These are phyloP conservation scores for Apus apus DNA, from an alignment of 2,113 vertebrate genomes.

Conservation along the genomic window DNA sequence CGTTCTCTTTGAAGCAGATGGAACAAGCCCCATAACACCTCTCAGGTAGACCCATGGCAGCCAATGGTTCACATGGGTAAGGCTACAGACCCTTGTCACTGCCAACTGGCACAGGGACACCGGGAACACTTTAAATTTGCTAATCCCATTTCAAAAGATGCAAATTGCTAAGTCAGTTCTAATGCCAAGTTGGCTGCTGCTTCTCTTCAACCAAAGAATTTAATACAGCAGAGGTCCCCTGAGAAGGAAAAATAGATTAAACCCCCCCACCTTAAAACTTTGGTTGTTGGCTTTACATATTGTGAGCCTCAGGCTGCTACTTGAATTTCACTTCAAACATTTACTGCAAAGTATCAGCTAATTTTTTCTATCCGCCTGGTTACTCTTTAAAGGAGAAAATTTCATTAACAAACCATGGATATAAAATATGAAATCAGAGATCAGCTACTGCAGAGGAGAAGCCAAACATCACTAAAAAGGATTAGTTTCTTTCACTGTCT, in stretches of 20 bases:
- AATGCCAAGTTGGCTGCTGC: conserved; percentile 26
- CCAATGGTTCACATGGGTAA: neutral
- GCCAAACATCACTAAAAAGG: conserved; percentile 79
- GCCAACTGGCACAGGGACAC: neutral
- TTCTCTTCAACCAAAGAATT: conserved; percentile 32
- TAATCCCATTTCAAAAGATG: conserved; percentile 45
- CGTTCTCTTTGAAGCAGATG: neutral
- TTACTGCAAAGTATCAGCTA: conserved; percentile 40
- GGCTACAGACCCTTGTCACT: neutral
- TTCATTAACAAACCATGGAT: conserved; percentile 76
- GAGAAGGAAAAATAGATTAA: conserved; percentile 53
- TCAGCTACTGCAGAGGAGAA: conserved; percentile 67
- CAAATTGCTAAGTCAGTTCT: conserved; percentile 30
- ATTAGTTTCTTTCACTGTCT: conserved; percentile 81
- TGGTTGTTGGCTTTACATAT: conserved; percentile 59
- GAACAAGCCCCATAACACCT: neutral
- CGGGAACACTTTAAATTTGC: neutral
- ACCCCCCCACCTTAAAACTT: conserved; percentile 8
- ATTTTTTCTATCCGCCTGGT: conserved; percentile 61
- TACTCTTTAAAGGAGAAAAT: conserved; percentile 71
- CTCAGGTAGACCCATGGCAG: neutral
- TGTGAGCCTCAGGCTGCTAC: conserved; percentile 61
- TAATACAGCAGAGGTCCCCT: conserved; percentile 44
- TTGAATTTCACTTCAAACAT: conserved; percentile 67
- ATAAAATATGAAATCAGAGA: conserved; percentile 80